A percentile compares a stretch with the other conserved stretches of the same genome.
Evolutionary conservation across 2,113 vertebrate genomes (phyloP).

Genomic region (Larimichthys crocea): DNA sequence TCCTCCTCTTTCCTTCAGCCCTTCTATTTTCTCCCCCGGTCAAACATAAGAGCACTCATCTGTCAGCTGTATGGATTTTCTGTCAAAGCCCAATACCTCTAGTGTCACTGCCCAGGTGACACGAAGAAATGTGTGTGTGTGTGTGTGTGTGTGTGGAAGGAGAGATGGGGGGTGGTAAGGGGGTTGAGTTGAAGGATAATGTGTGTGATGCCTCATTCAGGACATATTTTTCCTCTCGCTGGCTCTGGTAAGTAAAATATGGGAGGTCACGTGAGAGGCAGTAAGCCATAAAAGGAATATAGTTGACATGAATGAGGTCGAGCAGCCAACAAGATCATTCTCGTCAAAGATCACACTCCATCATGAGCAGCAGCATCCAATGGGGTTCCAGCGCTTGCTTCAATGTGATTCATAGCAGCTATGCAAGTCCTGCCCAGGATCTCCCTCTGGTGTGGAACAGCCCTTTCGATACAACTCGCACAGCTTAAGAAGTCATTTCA

Average conservation of each 20-base stretch:
- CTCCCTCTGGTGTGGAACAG: conserved; percentile 26
- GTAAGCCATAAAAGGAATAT: conserved; percentile 44
- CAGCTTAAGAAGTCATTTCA: conserved; percentile 27
- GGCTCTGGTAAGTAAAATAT: conserved; percentile 46
- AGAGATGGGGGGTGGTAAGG: neutral
- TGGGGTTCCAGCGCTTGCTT: conserved; percentile 18
- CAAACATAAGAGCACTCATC: conserved; percentile 69
- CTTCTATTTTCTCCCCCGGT: conserved; percentile 67
- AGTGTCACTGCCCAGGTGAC: conserved; percentile 61
- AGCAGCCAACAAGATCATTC: conserved; percentile 42
- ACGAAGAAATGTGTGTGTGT: conserved; percentile 38
- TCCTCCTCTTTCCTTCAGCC: conserved; percentile 39
- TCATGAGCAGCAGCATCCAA: conserved; percentile 40
- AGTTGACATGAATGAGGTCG: conserved; percentile 52
- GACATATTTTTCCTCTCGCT: conserved; percentile 31
- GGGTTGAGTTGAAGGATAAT: conserved; percentile 44
- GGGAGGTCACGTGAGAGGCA: conserved; percentile 54
- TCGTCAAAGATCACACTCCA: conserved; percentile 52
- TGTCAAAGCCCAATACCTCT: conserved; percentile 65
- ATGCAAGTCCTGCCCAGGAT: conserved; percentile 24
- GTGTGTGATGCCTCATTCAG: neutral
- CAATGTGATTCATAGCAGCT: conserved; percentile 40
- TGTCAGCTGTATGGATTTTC: conserved; percentile 79
- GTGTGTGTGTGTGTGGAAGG: neutral
- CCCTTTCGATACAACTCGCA: neutral